A percentile compares a stretch with the other conserved stretches of the same genome.
Evolutionary conservation across 2,113 vertebrate genomes (phyloP).

Genomic region (Uria lomvia): DNA sequence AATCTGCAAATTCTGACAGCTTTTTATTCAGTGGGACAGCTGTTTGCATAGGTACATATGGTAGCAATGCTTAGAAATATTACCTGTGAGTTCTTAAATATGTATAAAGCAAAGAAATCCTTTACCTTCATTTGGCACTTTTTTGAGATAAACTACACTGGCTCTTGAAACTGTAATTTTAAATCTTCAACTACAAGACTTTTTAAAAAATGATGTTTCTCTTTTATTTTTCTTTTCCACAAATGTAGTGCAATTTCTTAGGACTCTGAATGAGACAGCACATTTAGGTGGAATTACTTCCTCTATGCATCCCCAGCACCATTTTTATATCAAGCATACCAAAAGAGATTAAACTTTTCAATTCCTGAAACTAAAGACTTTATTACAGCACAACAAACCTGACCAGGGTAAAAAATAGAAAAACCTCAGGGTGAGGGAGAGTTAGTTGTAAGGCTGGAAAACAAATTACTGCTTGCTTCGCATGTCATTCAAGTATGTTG

Average conservation of each 20-base stretch:
- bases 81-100: conserved; percentile 57
- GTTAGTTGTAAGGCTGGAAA: not conserved
- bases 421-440: not conserved
- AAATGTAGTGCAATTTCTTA: not conserved
- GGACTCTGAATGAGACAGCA: not conserved
- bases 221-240: not conserved
- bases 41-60: conserved; percentile 36
- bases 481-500: not conserved
- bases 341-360: not conserved
- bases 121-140: conserved; percentile 42
- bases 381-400: not conserved
- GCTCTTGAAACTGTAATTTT: not conserved
- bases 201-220: not conserved
- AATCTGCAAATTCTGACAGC: conserved; percentile 58
- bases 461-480: not conserved
- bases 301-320: not conserved
- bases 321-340: not conserved
- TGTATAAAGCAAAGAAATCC: conserved; percentile 49
- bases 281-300: not conserved
- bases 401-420: not conserved
- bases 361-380: not conserved
- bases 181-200: not conserved
- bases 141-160: conserved; percentile 23
- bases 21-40: conserved; percentile 51
- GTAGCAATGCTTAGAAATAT: conserved; percentile 36